Percentiles rank a stretch among this genome's conserved stretches.
phyloP scores from a whole-genome alignment of 2,888 invertebrate genomes.

The Idaea straminata region DNA sequence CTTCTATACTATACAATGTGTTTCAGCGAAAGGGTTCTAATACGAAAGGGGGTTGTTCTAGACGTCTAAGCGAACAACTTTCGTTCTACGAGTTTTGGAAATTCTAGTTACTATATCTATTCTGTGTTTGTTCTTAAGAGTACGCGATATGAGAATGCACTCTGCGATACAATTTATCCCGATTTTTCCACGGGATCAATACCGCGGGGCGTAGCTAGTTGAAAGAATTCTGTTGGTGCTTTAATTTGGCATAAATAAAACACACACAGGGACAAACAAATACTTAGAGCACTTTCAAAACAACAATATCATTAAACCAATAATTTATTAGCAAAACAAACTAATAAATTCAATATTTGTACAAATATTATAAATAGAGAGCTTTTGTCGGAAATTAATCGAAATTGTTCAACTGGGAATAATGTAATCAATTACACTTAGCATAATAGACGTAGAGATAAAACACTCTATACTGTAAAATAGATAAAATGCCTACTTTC shows the following conservation, averaged over 20 bases:
- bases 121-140: too few relatives aligned
- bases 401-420: constrained; percentile 1
- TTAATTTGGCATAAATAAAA: not conserved
- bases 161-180: too few relatives aligned
- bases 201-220: too few relatives aligned
- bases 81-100: too few relatives aligned
- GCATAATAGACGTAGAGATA: not conserved
- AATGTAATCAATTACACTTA: not conserved
- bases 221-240: not conserved
- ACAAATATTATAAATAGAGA: not conserved
- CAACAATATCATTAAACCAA: not conserved
- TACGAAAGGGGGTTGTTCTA: too few relatives aligned
- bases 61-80: too few relatives aligned
- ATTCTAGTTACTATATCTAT: too few relatives aligned
- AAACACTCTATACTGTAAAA: not conserved
- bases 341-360: not conserved
- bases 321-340: not conserved
- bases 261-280: not conserved
- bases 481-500: too few relatives aligned
- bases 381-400: not conserved
- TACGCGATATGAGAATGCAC: too few relatives aligned
- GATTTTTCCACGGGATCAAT: too few relatives aligned
- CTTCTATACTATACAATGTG: too few relatives aligned
- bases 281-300: not conserved
- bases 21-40: too few relatives aligned